These are phyloP conservation scores for Habroteleia sp. DNA, from an alignment of 2,888 invertebrate genomes.

Conservation along the genomic window DNA sequence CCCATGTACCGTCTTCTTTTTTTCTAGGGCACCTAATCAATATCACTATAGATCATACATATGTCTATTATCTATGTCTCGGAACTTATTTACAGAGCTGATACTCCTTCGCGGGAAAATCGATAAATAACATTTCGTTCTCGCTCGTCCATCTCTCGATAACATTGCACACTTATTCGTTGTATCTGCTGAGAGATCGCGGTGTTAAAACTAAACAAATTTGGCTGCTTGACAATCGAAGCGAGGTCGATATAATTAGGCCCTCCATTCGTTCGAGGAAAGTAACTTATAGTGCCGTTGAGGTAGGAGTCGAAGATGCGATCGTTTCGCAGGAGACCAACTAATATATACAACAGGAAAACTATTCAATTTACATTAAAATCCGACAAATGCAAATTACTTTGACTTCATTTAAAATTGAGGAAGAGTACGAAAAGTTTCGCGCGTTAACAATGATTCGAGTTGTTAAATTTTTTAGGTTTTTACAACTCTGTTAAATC, in stretches of 20 bases:
- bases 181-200: constrained; percentile 49
- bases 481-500: too few species aligned
- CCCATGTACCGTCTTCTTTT: too few species aligned
- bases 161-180: constrained; percentile 42
- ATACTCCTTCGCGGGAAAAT: constrained; percentile 41
- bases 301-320: constrained; percentile 12
- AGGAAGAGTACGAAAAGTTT: too few species aligned
- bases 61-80: constrained; percentile 54
- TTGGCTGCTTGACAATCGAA: constrained; percentile 8
- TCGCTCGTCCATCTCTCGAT: constrained; percentile 4
- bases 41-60: constrained; percentile 58
- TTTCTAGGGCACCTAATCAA: constrained; percentile 54
- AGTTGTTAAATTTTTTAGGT: too few species aligned
- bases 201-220: constrained; percentile 13
- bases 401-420: too few species aligned
- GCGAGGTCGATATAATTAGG: background rate
- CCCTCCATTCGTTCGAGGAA: constrained; percentile 1
- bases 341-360: background rate
- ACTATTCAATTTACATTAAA: background rate
- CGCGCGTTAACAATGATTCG: too few species aligned
- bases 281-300: constrained; percentile 26
- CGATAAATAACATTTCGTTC: constrained; percentile 52
- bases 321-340: constrained; percentile 1
- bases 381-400: too few species aligned
- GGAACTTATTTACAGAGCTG: constrained; percentile 59